Conservation (phyloP, 2,113 vertebrate species). For the Saguinus imperator region DNA sequence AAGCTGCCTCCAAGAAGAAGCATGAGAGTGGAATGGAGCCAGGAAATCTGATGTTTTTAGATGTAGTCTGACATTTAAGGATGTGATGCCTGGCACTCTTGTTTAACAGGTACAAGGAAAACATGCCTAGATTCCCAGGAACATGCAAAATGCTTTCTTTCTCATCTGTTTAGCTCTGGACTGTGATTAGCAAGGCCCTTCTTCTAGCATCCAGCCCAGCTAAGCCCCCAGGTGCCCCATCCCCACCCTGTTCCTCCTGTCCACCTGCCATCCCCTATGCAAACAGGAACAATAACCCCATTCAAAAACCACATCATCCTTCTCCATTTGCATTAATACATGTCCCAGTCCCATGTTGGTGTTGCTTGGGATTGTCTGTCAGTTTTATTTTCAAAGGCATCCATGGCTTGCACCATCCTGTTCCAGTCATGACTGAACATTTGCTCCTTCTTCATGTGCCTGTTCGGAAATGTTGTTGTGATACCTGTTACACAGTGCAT, state of each 20-base stretch:
- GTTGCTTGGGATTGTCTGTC: constrained; percentile 45
- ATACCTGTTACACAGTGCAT: constrained; percentile 87
- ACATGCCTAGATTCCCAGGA: constrained; percentile 65
- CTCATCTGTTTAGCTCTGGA: constrained; percentile 75
- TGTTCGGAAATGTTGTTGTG: constrained; percentile 85
- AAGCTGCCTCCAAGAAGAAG: constrained; percentile 71
- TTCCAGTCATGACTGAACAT: constrained; percentile 66
- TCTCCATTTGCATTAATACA: constrained; percentile 72
- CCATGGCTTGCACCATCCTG: constrained; percentile 62
- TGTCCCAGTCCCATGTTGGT: constrained; percentile 40
- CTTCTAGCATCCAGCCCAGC: not conserved
- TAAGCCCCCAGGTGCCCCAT: not conserved
- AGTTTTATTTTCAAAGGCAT: constrained; percentile 62
- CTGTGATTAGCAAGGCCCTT: constrained; percentile 73
- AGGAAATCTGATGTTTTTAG: constrained; percentile 52
- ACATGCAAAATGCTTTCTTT: constrained; percentile 38
- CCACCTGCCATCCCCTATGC: not conserved
- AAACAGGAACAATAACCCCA: constrained; percentile 32
- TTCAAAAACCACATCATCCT: constrained; percentile 52
- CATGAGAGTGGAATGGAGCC: constrained; percentile 60
- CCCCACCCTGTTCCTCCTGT: not conserved
- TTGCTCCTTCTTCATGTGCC: constrained; percentile 64
- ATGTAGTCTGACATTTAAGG: constrained; percentile 36
- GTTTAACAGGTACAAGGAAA: constrained; percentile 57
- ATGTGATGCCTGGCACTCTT: constrained; percentile 10